Conservation (phyloP, 2,797 vertebrate species). For the Rachycentron canadum region DNA sequence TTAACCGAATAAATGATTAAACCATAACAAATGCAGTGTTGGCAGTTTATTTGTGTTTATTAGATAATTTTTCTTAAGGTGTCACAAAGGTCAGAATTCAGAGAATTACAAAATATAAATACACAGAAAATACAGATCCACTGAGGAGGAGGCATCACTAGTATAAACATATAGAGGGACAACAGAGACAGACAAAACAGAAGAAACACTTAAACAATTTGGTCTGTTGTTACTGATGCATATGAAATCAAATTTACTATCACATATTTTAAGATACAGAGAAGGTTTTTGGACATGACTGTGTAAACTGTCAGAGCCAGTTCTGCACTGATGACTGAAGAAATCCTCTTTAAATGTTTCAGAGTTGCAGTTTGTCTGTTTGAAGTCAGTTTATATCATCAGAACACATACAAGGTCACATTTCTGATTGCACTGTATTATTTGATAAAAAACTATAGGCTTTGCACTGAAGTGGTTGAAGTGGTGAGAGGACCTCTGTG, state of each 20-base stretch:
- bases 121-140: constrained; percentile 56
- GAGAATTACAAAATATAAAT: constrained; percentile 80
- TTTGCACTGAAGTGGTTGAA: constrained; percentile 3
- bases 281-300: constrained; percentile 1
- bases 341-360: neutral
- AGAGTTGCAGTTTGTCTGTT: neutral
- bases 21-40: constrained; percentile 1
- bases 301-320: constrained; percentile 3
- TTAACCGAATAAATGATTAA: constrained; percentile 19
- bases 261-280: neutral
- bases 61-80: constrained; percentile 51
- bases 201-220: constrained; percentile 9
- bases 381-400: neutral
- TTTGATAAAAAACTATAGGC: neutral
- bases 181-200: constrained; percentile 17
- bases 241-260: neutral
- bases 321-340: constrained; percentile 8
- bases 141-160: constrained; percentile 29
- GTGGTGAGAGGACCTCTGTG: constrained; percentile 4
- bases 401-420: too few relatives aligned
- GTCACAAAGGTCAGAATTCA: constrained; percentile 70
- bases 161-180: constrained; percentile 22
- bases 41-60: constrained; percentile 58
- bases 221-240: constrained; percentile 14
- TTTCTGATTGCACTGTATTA: neutral